Base-by-base conservation (phyloP, 1,140 invertebrate genomes). In the Oryctes rhinoceros region DNA sequence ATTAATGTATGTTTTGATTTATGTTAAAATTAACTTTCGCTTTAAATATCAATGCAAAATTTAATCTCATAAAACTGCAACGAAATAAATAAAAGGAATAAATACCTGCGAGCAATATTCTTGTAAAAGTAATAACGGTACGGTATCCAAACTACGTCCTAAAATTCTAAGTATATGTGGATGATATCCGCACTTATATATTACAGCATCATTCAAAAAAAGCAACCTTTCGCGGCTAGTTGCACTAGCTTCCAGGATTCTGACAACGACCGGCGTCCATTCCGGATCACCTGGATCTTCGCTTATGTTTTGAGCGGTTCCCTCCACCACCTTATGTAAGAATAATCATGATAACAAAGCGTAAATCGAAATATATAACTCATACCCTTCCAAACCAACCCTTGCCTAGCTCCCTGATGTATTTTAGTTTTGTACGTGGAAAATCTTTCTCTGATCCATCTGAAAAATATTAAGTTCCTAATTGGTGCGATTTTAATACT, bases 341-440 rank as follows among this genome's bases (percentile, higher is more conserved):
- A 48, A 20, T 59, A 53, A 53, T 53, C 11, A 53, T 15, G 20
- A 7, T 53, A 24, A 30, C 7, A 18, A n/a, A 15, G 10, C 1
- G n/a, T 20, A 49, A 15, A 53, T 53, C n/a, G 6, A 53, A 78
- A 78, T 78, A 20, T 47, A 1, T 78, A 30, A 53, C 9, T 18
- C 44, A 82, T 77, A 94, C 93, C 88, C 94, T 93, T 53, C 96
- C 96, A 90, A 96, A 97, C 95, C 95, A 96, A 30, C 95, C 95
- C 84, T 91, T 91, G 5, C 95, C 95, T 71, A 96, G 90, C 88
- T 96, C 95, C 83, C 92, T 91, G 1, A 96, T 90, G 86, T 96
- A 97, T 84, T 95, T 94, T 65, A 97, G 87, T 84, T 93, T 92
- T 81, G 92, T 92, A 82, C 96, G 90, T 0, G 95, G 93, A 84